Conservation (phyloP, 1,140 invertebrate species). For the Aphaenogaster floridana region DNA sequence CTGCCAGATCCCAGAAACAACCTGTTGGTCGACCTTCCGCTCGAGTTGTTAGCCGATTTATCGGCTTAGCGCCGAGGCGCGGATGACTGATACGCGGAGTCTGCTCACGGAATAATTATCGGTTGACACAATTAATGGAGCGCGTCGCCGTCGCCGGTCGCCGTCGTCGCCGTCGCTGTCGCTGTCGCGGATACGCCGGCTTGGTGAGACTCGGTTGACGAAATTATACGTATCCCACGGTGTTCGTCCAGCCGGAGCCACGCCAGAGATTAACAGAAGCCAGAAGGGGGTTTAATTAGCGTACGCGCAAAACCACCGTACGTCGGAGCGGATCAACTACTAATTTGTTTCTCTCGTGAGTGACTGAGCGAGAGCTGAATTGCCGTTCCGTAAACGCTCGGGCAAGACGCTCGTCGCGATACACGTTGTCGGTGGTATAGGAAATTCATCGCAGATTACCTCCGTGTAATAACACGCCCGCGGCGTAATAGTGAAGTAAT, state of each 20-base stretch:
- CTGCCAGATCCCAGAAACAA: constrained; percentile 36
- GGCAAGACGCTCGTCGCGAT: constrained; percentile 11
- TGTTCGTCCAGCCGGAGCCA: constrained; percentile 28
- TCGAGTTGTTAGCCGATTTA: constrained; percentile 48
- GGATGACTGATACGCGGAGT: constrained; percentile 45
- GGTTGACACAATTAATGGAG: constrained; percentile 43
- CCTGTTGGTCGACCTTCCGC: constrained; percentile 53
- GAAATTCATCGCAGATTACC: constrained; percentile 48
- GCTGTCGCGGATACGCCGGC: background rate
- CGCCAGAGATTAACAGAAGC: constrained; percentile 57
- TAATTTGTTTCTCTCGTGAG: constrained; percentile 43
- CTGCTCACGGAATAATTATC: constrained; percentile 51
- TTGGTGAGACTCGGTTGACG: constrained; percentile 9
- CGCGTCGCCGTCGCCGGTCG: background rate
- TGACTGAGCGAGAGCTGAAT: background rate
- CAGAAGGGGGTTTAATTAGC: constrained; percentile 60
- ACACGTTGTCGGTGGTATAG: background rate
- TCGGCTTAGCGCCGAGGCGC: constrained; percentile 31
- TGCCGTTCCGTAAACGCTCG: background rate
- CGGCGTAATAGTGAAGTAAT: constrained; percentile 38
- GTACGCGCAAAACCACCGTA: constrained; percentile 28
- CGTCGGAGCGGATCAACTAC: constrained; percentile 18
- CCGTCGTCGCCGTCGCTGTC: background rate
- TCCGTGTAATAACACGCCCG: constrained; percentile 26
- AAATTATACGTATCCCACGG: constrained; percentile 42